Base-by-base conservation (phyloP, 1,140 invertebrate genomes). In the Colletes latitarsis region DNA sequence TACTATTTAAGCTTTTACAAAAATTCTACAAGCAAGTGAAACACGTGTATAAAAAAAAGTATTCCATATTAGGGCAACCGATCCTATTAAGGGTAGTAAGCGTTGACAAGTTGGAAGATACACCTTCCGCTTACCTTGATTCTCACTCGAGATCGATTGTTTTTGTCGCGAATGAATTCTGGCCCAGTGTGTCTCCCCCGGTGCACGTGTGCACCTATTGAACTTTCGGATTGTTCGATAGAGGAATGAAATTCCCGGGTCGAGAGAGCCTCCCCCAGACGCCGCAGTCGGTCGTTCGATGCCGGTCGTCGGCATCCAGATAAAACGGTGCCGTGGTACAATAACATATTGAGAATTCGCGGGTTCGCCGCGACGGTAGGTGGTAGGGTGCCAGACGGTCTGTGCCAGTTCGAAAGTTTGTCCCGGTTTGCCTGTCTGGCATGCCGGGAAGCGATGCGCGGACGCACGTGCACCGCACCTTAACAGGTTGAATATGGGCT, bases 401-500 rank as follows among this genome's bases (percentile, higher is more conserved):
- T 91, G 92, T 92, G 90, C 92, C 87, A 93, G 91, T 93, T 92
- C 82, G 86, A 92, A 92, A 92, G 91, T 92, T 92, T 92, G 91
- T 91, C 90, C 92, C 89, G 91, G 90, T 92, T 92, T 90, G 88
- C 88, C 83, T 86, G 89, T 90, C 90, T 89, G 87, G 88, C 88
- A 83, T 82, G 83, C 74, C 81, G 84, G 88, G 82, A 81, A 84
- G 79, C 83, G 74, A 75, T 70, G 83, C 57, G 79, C 57, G 79
- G 64, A 84, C 81, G 79, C 86, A 86, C 88, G 84, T 88, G 78
- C 69, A 75, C 77, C 67, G 78, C 78, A 88, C 87, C 85, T 89
- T 88, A 88, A 90, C 88, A 90, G 88, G 78, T 87, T 84, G 88
- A 89, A 88, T 89, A 89, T 90, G 87, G 78, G 82, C 82, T 84